Base-by-base conservation (phyloP, 2,888 invertebrate species). In the Epicampocera succincta region DNA sequence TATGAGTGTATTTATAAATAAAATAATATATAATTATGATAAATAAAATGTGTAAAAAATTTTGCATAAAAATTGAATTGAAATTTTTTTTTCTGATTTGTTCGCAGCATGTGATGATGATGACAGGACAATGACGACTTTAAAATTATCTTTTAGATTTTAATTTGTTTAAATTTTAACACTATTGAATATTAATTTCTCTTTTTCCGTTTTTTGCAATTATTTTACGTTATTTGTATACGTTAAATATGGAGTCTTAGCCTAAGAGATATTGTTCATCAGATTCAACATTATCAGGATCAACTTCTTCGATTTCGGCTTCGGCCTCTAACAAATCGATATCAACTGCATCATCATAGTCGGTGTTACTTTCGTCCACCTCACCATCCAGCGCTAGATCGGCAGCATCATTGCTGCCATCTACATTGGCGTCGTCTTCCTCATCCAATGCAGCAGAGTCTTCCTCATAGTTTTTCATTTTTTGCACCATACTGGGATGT, bases 401-500 rank as follows among this genome's bases (percentile, higher is more conserved):
- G 5, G 6, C 73, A 4, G 38, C 25, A 40, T 76, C 66, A 25
- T 66, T 68, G 61, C 42, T 40, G 6, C 40, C 76, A 25, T 63
- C 83, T 0, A 17, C 68, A 9, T 19, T 76, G 13, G 54, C 71
- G 13, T 73, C 79, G 15, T 83, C 79, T 0, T 83, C 82, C 19
- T 63, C 81, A 46, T 84, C 74, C 1, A 74, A 46, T 13, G 56
- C 73, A 2, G 44, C 58, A n/a, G 40, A 44, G 29, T 75, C 72
- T 5, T 76, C 76, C 5, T 72, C 76, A 78, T 65, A 65, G 46
- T 68, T 69, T 73, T 58, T 81, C 74, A 82, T 82, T 61, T 82
- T 82, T 74, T 80, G 82, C 48, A 84, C 50, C 4, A 85, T 71
- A 6, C 83, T 72, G 2, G 87, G 85, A 84, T 89, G 89, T 38